Evolutionary conservation across 30 jellyfish, hydroid and myxozoan species (phyloP).

Genomic region (Aurelia aurita): DNA sequence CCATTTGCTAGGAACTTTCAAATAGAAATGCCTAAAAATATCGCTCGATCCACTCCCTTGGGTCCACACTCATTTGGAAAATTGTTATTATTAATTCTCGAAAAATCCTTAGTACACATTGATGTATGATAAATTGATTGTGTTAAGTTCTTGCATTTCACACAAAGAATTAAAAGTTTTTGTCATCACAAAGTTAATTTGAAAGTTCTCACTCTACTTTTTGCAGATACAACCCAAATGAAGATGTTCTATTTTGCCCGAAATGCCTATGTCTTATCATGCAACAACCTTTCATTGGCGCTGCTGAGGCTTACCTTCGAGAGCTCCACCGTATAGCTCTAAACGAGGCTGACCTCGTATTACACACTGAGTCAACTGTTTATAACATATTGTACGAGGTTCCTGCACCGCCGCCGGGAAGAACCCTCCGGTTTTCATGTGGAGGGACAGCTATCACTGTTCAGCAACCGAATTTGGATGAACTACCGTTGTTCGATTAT

Average conservation of each 20-base stretch:
- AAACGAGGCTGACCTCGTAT: slow-evolving; percentile 69
- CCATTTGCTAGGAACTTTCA: no score
- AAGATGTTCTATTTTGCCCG: slow-evolving; percentile 71
- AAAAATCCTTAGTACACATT: no score
- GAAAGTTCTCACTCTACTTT: no score
- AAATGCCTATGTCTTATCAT: slow-evolving; percentile 89
- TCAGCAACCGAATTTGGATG: slow-evolving; percentile 81
- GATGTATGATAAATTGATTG: no score
- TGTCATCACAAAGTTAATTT: no score
- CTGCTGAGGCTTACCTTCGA: slow-evolving; percentile 78
- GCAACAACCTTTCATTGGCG: slow-evolving; percentile 88
- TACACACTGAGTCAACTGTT: slow-evolving; percentile 83
- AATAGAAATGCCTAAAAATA: no score
- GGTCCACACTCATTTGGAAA: no score
- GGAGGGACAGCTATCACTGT: slow-evolving; percentile 84
- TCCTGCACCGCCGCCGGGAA: slow-evolving; percentile 98
- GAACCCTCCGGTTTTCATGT: slow-evolving; percentile 78
- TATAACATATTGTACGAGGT: slow-evolving; percentile 85
- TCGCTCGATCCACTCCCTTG: no score
- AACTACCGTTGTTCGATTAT: slow-evolving; percentile 89
- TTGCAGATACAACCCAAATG: slow-evolving; percentile 46
- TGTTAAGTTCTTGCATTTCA: no score
- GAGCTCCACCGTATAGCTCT: slow-evolving; percentile 71
- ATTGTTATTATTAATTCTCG: no score
- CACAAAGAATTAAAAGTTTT: no score